Evolutionary conservation across 2,888 invertebrate species (phyloP), one percentile per base, ranked within the genome.

Genomic region (Oscheius sp.): DNA sequence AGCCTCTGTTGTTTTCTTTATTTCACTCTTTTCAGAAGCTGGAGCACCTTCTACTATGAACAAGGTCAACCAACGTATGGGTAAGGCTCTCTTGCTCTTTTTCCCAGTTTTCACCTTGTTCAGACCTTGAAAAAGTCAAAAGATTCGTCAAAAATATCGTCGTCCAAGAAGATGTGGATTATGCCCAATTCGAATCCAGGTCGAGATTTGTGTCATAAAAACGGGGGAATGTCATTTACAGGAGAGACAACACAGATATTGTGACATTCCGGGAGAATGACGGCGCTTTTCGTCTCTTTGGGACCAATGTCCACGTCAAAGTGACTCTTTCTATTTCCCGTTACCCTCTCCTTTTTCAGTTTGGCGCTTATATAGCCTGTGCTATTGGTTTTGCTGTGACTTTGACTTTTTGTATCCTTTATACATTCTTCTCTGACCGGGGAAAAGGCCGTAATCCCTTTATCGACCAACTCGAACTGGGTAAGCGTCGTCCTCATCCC

Each of bases 231-330:
- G 35, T 35, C 35, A 35, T 35, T 71, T 77, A 35, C 73, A 82
- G 80, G 75, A 52, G 78, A 16, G 82, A 80, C 58, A 74, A 74
- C 2, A 76, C 78, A 1, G 83, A 83, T 49, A 77, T 83, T 7
- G 76, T 78, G 5, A 83, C 78, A 5, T 83, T 83, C 59, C 76
- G 81, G 9, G 83, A 83, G 58, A 83, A 83, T 43, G 83, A 83
- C 64, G 76, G 77, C 21, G 76, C 72, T 2, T 83, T 83, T 41
- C 72, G 83, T 7, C 58, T 83, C n/a, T 83, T 83, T 23, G 75
- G 79, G 2, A 79, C 83, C 2, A 81, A 81, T 72, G 80, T 81
- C 49, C 83, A 81, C 69, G 81, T 81, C 21, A 83, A 83, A 68
- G 79, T 81, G 23, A 21, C 73, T 23, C 43, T n/a, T 35, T 16